These are phyloP conservation scores for Panurus biarmicus DNA, from an alignment of 2,113 vertebrate species.

Conservation along the genomic window DNA sequence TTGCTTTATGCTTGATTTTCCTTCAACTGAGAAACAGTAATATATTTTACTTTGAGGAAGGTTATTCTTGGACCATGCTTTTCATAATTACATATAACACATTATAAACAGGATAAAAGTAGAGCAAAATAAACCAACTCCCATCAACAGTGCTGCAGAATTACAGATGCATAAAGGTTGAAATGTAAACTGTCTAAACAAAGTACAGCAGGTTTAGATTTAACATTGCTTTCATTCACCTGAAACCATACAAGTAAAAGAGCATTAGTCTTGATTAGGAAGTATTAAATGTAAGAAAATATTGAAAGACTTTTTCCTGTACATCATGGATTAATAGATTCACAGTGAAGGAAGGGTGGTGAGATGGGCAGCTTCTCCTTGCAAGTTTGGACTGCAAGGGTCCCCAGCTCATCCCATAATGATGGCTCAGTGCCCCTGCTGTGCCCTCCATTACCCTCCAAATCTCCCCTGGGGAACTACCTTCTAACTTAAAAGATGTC, in stretches of 20 bases:
- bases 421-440: background rate
- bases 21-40: background rate
- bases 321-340: background rate
- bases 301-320: background rate
- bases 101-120: background rate
- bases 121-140: background rate
- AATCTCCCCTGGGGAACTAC: background rate
- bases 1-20: background rate
- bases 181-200: background rate
- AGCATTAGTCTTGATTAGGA: background rate
- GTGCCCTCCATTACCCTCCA: background rate
- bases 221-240: background rate
- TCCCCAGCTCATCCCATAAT: background rate
- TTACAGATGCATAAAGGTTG: background rate
- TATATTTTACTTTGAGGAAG: background rate
- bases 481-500: background rate
- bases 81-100: background rate
- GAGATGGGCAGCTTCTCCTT: background rate
- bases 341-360: background rate
- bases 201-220: background rate
- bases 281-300: background rate
- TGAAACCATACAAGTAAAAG: background rate
- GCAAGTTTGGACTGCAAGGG: background rate
- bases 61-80: background rate
- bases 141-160: background rate